Conservation (phyloP, 2,797 vertebrate species). For the Geotrypetes seraphini region DNA sequence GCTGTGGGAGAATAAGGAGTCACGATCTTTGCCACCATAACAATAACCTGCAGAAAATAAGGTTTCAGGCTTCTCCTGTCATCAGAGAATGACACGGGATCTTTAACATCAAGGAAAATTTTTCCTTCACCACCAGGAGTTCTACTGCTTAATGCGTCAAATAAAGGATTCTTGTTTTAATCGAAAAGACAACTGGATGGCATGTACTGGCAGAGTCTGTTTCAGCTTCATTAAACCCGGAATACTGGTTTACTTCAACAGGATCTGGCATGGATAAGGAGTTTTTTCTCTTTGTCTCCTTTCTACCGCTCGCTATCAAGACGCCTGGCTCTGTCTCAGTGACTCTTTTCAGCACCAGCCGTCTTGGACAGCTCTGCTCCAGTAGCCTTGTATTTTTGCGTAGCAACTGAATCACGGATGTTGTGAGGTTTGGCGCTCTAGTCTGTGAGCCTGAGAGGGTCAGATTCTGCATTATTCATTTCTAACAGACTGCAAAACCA, state of each 20-base stretch:
- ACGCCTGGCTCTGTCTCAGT: background rate
- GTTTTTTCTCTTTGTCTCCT: background rate
- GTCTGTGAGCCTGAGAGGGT: background rate
- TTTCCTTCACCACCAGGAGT: background rate
- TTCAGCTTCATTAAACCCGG: background rate
- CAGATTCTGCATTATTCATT: background rate
- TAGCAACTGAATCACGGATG: too few species aligned
- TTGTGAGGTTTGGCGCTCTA: too few species aligned
- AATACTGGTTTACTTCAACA: background rate
- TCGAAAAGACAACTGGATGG: background rate
- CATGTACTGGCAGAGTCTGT: background rate
- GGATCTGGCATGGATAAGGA: background rate
- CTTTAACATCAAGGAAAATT: background rate
- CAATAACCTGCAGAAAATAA: too few species aligned
- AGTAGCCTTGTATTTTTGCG: background rate
- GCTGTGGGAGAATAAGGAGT: background rate
- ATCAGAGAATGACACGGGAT: too few species aligned
- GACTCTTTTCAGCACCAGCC: background rate
- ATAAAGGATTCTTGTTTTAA: background rate
- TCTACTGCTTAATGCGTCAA: background rate
- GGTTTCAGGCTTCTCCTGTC: too few species aligned
- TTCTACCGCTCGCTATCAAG: background rate
- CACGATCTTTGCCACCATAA: too few species aligned
- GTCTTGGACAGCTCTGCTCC: background rate
- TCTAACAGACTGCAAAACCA: constrained; percentile 11